Conservation (phyloP, 2,888 invertebrate genomes). For the Aphodius granarius region DNA sequence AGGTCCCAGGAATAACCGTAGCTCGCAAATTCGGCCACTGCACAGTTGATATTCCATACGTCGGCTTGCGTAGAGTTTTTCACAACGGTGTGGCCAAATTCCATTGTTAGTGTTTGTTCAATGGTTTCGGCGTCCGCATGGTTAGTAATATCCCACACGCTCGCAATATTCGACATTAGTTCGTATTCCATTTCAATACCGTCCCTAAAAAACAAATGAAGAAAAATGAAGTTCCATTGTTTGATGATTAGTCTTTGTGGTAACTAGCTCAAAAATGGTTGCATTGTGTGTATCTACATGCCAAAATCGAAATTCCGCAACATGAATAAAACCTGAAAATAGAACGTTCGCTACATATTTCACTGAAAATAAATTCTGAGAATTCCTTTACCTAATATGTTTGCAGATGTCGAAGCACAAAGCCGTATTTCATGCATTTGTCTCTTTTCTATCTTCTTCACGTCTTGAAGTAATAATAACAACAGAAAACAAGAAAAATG, state of each 20-base stretch:
- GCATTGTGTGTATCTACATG: too few relatives aligned
- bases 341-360: too few relatives aligned
- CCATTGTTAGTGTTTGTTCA: constrained; percentile 54
- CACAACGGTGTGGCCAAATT: constrained; percentile 56
- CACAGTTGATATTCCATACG: constrained; percentile 56
- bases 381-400: background rate
- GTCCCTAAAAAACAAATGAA: constrained; percentile 53
- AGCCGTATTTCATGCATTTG: background rate
- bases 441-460: background rate
- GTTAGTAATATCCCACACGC: constrained; percentile 47
- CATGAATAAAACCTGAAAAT: too few relatives aligned
- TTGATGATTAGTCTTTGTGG: background rate
- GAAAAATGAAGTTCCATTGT: background rate
- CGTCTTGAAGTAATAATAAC: background rate
- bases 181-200: constrained; percentile 69
- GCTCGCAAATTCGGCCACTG: constrained; percentile 53
- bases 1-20: constrained; percentile 65
- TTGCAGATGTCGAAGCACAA: background rate
- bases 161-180: constrained; percentile 62
- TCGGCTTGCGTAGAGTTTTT: constrained; percentile 53
- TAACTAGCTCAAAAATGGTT: too few relatives aligned
- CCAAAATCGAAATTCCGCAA: too few relatives aligned
- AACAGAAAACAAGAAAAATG: background rate
- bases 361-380: too few relatives aligned
- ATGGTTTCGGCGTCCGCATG: constrained; percentile 45